Evolutionary conservation across 2,888 invertebrate species (phyloP), one percentile per base, ranked within the genome.

Genomic region (Gastracanthus pulcherrimus): DNA sequence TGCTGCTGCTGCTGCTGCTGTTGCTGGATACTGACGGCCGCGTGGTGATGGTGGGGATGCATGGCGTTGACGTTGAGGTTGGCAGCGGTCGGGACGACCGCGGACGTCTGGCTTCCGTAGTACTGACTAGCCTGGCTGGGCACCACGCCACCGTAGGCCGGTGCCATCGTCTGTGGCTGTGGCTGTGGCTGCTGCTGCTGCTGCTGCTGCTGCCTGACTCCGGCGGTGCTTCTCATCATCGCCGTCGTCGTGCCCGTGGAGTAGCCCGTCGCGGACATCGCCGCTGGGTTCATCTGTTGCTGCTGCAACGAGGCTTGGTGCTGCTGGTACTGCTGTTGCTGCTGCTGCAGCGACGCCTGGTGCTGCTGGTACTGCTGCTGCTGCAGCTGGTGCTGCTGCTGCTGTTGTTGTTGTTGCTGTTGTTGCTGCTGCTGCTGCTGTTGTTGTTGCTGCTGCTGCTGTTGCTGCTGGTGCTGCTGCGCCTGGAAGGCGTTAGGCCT

Each of bases 211-310:
- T 69, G 76, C n/a, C 76, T 45, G 31, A 75, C 67, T 1, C 31
- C 71, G 23, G 36, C 48, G 34, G 51, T 38, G 3, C 94, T 84
- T 93, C 91, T 69, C 93, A 93, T 91, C 95, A 90, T 90, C 3
- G 86, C 77, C 67, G 81, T 16, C 9, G 69, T 34, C 71, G 70
- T 31, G 23, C 16, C 36, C 19, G 45, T 67, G 4, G 79, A 41
- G 72, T 80, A 80, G 86, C 36, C 86, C 87, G 67, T 88, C 88
- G 55, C 87, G 86, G 69, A 82, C 79, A n/a, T 86, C 9, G 86
- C 86, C 16, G 86, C 84, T 1, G 89, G 88, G 79, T 89, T 90
- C 88, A 91, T 90, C 62, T 84, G 85, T 69, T 90, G 90, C 87
- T 36, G 89, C 26, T 62, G 38, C 0, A 34, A 11, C 34, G 62